A percentile compares a stretch with the other conserved stretches of the same genome.
These are phyloP conservation scores for Peromyscus eremicus DNA, from an alignment of 2,797 vertebrate species.

Conservation along the genomic window DNA sequence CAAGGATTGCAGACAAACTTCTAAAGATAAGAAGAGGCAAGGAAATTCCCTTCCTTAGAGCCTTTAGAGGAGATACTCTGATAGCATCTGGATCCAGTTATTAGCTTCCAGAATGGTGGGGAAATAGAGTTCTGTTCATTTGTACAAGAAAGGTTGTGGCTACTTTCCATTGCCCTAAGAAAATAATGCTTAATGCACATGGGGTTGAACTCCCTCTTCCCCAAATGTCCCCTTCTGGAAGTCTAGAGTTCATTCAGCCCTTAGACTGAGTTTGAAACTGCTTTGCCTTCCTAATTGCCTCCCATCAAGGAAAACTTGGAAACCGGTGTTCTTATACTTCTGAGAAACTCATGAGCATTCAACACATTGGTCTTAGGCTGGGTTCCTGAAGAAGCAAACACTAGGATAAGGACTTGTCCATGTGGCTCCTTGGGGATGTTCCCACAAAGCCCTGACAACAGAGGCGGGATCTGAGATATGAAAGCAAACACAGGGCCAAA, in stretches of 20 bases:
- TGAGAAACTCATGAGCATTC: not conserved
- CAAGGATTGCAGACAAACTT: not conserved
- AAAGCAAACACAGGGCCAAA: not conserved
- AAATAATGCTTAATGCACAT: not conserved
- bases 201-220: not conserved
- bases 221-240: not conserved
- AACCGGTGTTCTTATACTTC: not conserved
- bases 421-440: not conserved
- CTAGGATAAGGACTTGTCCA: not conserved
- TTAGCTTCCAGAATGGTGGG: not conserved
- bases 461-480: not conserved
- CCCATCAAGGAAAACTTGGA: not conserved
- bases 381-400: not conserved
- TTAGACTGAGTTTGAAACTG: not conserved
- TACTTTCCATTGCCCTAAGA: not conserved
- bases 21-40: not conserved
- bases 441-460: not conserved
- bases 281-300: not conserved
- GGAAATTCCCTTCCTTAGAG: not conserved
- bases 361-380: not conserved
- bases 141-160: not conserved
- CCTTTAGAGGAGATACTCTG: not conserved
- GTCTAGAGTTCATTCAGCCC: not conserved
- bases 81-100: not conserved
- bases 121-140: not conserved